Percentiles rank a stretch among this genome's conserved stretches.
Evolutionary conservation across 2,113 vertebrate species (phyloP).

Genomic region (Anguilla rostrata): DNA sequence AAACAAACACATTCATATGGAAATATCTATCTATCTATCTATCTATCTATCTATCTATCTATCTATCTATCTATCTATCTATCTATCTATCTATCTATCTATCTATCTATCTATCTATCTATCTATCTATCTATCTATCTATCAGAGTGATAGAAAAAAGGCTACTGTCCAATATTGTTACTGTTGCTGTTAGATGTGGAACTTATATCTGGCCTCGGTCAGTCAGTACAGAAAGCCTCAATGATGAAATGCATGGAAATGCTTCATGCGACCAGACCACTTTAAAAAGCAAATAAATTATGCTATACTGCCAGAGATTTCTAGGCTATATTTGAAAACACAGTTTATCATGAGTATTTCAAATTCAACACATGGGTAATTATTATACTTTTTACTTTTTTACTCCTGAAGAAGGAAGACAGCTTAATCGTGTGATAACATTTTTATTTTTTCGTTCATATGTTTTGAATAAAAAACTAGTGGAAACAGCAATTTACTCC

Average conservation of each 20-base stretch:
- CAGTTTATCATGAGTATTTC: too few relatives aligned
- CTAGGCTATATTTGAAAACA: background rate
- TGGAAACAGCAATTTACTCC: too few relatives aligned
- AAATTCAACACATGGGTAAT: too few relatives aligned
- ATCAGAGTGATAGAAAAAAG: background rate
- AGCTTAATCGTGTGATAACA: too few relatives aligned
- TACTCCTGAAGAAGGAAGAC: too few relatives aligned
- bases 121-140: too few relatives aligned
- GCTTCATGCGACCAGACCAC: background rate
- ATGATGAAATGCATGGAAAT: constrained; percentile 20
- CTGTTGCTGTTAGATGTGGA: constrained; percentile 49
- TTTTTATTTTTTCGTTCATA: too few relatives aligned
- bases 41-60: background rate
- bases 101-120: too few relatives aligned
- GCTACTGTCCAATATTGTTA: background rate
- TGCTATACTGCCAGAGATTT: background rate
- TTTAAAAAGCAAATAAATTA: background rate
- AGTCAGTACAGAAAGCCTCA: constrained; percentile 50
- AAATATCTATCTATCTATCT: background rate
- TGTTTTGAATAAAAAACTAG: too few relatives aligned
- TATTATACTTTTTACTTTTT: too few relatives aligned
- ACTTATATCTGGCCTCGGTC: constrained; percentile 64
- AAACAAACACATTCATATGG: too few relatives aligned
- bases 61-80: background rate
- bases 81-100: background rate